Evolutionary conservation across 92 coral and sea anemone genomes (phyloP), one percentile per base, ranked within the genome.

Genomic region (Porites cylindrica): DNA sequence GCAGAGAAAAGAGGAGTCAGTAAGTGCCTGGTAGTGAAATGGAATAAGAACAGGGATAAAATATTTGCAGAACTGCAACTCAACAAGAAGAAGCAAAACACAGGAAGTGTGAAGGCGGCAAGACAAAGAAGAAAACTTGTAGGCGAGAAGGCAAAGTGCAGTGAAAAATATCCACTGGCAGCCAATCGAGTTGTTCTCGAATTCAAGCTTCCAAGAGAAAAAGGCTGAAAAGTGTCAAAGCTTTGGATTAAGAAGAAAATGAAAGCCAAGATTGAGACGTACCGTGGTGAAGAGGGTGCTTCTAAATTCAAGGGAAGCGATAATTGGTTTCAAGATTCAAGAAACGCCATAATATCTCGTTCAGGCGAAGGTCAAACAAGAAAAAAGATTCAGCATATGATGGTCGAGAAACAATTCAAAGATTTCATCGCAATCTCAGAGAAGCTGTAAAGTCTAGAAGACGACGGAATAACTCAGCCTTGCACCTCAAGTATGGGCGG

Each of bases 271-370:
- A 88, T 88, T 7, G 89, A 65, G 71, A 24, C 59, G 20, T 69
- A 78, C 53, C 84, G 80, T 73, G 90, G 95, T 18, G 82, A 75
- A 91, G 93, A 91, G 50, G 91, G 64, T 60, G 91, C 91, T 63
- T 62, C 53, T 68, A 87, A 79, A 60, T 91, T 91, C 84, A 87
- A 87, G 71, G 91, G 85, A 69, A 91, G 94, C 72, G 20, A 76
- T 18, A 90, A 90, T 70, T 91, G 94, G 91, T 91, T 91, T 74
- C 86, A 83, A 75, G 94, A 53, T 88, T 91, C 60, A 83, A 91
- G 50, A 87, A 77, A 54, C 70, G 94, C 50, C 91, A 91, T 58
- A 64, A 63, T 62, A 53, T 74, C 10, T 74, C 70, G 18, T 0
- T 65, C 60, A 74, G 78, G 60, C 88, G 54, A 69, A 74, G 91